Percentiles rank a stretch among this genome's conserved stretches.
Conservation (phyloP, 2,113 vertebrate species). For the Sebastes schlegelii region DNA sequence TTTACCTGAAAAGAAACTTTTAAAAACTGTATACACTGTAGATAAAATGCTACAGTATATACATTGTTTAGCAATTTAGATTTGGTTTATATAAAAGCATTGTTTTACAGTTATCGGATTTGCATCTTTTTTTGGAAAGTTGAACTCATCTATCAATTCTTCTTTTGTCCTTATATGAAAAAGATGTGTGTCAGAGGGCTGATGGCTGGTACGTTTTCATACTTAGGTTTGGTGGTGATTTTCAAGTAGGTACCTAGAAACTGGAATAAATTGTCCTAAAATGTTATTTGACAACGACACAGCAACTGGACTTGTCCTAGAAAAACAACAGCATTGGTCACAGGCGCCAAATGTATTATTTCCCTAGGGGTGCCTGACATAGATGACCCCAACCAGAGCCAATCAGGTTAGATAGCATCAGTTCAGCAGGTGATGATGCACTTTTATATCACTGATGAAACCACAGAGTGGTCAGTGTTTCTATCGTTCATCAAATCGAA, state of each 20-base stretch:
- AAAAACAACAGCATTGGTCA: not conserved
- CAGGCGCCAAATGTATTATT: not conserved
- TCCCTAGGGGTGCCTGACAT: not conserved
- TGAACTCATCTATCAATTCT: not conserved
- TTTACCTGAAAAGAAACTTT: slow-evolving; percentile 1
- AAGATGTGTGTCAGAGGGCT: not conserved
- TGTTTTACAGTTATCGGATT: not conserved
- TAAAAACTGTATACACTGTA: not conserved
- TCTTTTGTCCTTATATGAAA: not conserved
- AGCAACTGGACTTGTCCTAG: not conserved
- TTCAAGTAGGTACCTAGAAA: not conserved
- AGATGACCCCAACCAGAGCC: not conserved
- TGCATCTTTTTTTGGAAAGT: not conserved
- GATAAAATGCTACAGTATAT: not conserved
- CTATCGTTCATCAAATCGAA: too few species aligned
- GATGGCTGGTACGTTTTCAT: not conserved
- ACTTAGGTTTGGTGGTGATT: not conserved
- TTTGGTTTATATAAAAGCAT: not conserved
- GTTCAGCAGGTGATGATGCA: slow-evolving; percentile 6
- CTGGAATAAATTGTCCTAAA: not conserved
- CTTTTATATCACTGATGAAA: not conserved
- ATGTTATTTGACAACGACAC: not conserved
- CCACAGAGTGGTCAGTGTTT: too few species aligned
- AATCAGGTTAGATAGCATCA: slow-evolving; percentile 3
- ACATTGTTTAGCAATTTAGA: not conserved